Base-by-base conservation (phyloP, 2,888 invertebrate genomes). In the Boloria selene region DNA sequence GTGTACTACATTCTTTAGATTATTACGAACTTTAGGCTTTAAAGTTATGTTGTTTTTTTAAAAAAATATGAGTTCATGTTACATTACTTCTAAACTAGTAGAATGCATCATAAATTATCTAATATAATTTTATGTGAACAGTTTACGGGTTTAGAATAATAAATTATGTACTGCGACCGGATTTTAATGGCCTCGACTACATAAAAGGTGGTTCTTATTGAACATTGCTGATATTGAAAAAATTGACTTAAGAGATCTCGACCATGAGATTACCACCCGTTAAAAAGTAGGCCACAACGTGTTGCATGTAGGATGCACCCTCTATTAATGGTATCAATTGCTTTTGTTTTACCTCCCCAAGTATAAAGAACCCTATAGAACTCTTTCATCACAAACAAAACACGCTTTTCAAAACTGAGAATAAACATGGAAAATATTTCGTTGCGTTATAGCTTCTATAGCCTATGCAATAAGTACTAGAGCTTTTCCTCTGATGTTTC, bases 271-370 rank as follows among this genome's bases (percentile, higher is more conserved):
- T 61, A 54, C 51, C 16, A 53, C 53, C 44, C 65, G 56, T 49
- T 64, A 44, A 31, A 73, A 84, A 79, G 67, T 84, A 79, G 86
- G 86, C 80, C 83, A 73, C 70, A 80, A 84, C 84, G 78, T 85
- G 85, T 83, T 86, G 85, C 85, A 74, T 75, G 67, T 72, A 68
- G 74, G 70, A 70, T 76, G 72, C 72, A 73, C 79, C 77, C 75
- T 79, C 76, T 78, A 84, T 84, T 81, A 80, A 75, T 75, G 72
- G 73, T 79, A 80, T 82, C 82, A 84, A 83, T 82, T 81, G 76
- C 77, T 76, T 80, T 85, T 85, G 84, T 86, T 81, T 73, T 70
- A 56, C 59, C 75, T 68, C 77, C 70, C 70, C 71, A 74, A 70
- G 74, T 73, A 70, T 72, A 73, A 64, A 76, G 75, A 73, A 75